Evolutionary conservation across 1,140 invertebrate species (phyloP).

Genomic region (Papilio machaon): DNA sequence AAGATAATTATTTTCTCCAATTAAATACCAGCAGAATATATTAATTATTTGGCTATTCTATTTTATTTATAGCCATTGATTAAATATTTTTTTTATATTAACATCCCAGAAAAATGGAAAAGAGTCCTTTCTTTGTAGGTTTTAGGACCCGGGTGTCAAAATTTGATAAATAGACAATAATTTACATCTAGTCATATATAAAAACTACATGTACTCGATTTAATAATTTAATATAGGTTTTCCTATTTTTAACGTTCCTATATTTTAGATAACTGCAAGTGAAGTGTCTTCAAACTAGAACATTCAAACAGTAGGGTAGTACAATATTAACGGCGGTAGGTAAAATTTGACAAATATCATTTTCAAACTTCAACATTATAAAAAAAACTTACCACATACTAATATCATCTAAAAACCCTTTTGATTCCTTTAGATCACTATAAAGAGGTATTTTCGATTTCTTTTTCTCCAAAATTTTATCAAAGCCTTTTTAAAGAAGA

Average conservation of each 20-base stretch:
- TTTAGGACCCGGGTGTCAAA: constrained; percentile 16
- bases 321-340: constrained; percentile 61
- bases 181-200: constrained; percentile 44
- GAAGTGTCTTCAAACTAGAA: constrained; percentile 44
- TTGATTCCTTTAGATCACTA: constrained; percentile 76
- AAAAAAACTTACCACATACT: constrained; percentile 78
- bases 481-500: constrained; percentile 60
- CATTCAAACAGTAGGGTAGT: constrained; percentile 46
- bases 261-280: constrained; percentile 49
- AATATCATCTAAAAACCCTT: constrained; percentile 79
- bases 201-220: constrained; percentile 42
- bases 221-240: constrained; percentile 46
- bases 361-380: constrained; percentile 79
- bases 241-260: constrained; percentile 62
- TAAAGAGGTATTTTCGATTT: constrained; percentile 79
- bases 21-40: not conserved
- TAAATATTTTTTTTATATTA: not conserved
- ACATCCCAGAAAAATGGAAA: not conserved
- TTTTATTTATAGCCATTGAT: not conserved
- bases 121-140: not conserved
- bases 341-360: constrained; percentile 78
- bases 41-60: not conserved
- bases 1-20: not conserved
- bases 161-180: constrained; percentile 27
- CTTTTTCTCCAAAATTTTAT: constrained; percentile 41